Base-by-base conservation (phyloP, 2,888 invertebrate species). In the Dilophus febrilis region DNA sequence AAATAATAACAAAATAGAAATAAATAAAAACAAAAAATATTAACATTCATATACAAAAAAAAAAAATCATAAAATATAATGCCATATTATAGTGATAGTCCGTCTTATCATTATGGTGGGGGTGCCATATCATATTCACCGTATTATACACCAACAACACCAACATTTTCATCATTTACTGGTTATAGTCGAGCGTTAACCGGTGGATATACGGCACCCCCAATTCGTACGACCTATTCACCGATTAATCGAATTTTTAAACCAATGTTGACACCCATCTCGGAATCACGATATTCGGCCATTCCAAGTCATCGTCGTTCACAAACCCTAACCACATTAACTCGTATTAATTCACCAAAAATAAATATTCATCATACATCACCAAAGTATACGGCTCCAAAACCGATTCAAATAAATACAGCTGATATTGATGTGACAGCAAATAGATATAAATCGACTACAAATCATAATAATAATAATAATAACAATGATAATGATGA, bases 391-490 rank as follows among this genome's bases (percentile, higher is more conserved):
- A 59, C 58, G 41, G 54, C 68, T 2, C 63, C 73, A 2, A 71
- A 77, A 39, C 82, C 83, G 2, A 74, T 79, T 37, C 71, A 75
- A 47, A 81, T 85, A 45, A 83, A 85, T 57, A 85, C 86, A 3
- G 82, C 83, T 26, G 83, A 85, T 54, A 87, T 87, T 47, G 86
- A 87, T 56, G 85, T 87, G 0, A 80, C 83, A 1, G 71, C 72
- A 45, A 70, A 77, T 45, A 70, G 67, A 50, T 78, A 75, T 50
- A 44, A 54, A 46, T 6, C 4, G 5, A 49, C 31, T 35, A 47
- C 35, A 35, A 42, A 47, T 42, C 39, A 40, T 1, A 42, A 42
- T 11, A 41, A 44, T 3, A 19, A 32, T 37, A 35, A 17, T 27
- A 6, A 26, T 34, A 22, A 33, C 33, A n/a, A 38, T 32, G 27